Evolutionary conservation across 2,888 invertebrate species (phyloP).

Genomic region (Clitarchus hookeri): DNA sequence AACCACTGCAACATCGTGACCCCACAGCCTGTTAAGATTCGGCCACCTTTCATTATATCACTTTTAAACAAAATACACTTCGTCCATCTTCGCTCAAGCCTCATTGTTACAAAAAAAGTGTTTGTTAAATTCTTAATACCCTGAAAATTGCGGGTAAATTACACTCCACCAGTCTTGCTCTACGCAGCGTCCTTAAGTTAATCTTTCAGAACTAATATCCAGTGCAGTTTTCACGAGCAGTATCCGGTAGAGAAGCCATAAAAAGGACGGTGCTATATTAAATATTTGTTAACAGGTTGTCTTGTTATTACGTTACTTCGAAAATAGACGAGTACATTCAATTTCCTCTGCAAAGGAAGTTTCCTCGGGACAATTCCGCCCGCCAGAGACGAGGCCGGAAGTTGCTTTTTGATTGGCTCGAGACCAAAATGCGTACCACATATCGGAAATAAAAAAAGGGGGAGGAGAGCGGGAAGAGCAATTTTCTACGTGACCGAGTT

Average conservation of each 20-base stretch:
- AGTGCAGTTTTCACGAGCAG: background rate
- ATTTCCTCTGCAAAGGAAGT: background rate
- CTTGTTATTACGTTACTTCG: background rate
- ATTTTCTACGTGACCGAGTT: conserved; percentile 8
- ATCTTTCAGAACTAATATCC: no score
- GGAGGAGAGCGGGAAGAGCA: background rate
- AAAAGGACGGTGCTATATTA: background rate
- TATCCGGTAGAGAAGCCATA: background rate
- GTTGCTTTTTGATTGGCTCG: conserved; percentile 9
- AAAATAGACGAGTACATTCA: background rate
- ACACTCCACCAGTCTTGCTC: no score
- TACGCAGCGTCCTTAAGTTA: no score
- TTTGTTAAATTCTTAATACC: no score
- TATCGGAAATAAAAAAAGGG: background rate
- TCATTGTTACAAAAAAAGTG: no score
- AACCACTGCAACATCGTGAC: no score
- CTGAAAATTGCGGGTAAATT: no score
- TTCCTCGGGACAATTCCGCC: background rate
- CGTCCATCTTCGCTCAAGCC: no score
- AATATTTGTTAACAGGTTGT: background rate
- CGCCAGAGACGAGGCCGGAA: background rate
- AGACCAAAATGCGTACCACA: background rate
- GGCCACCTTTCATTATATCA: no score
- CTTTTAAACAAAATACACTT: no score
- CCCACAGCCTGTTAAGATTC: no score